Base-by-base conservation (phyloP, 2,113 vertebrate species). In the Junco hyemalis region DNA sequence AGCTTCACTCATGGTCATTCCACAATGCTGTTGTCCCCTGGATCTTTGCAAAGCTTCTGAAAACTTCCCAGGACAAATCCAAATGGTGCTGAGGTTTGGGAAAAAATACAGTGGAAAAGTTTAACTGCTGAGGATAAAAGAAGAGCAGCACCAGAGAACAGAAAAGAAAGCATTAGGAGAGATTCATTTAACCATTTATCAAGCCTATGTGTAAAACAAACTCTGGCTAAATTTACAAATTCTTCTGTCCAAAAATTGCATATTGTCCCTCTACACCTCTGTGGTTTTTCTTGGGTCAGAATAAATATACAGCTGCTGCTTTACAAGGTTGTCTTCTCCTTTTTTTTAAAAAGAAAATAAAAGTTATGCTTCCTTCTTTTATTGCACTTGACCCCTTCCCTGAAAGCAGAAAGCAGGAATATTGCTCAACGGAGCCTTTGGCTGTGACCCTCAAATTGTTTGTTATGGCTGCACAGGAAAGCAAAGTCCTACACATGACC, bases 401-500 rank as follows among this genome's bases (percentile, higher is more conserved):
- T 96, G 92, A 92, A 95, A 96, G 91, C 94, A 96, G 92, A 97
- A 98, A 84, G 85, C 81, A 89, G 93, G 89, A 95, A 94, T 73
- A 86, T 92, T 93, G 83, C 93, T 96, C 82, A 86, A 57, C 36
- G 8, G 63, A 93, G 95, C 96, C 88, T 96, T 96, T 93, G 95
- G 81, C 96, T 91, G 66, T 95, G 95, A 95, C 97, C 97, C 95
- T 97, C 95, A 97, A 96, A 96, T 96, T 97, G 96, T 95, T 98
- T 98, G 94, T 96, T 97, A 97, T 96, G 96, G 96, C 96, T 97
- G 92, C 94, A 66, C 95, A 95, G 96, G 95, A 98, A 97, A 97
- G 96, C 86, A 81, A 88, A 96, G 92, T 96, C 97, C 97, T 95
- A 97, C 88, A 94, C 91, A 87, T 97, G 97, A 98, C 98, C 97